Evolutionary conservation across 2,888 invertebrate species (phyloP).

Genomic region (Lasiommata megera): DNA sequence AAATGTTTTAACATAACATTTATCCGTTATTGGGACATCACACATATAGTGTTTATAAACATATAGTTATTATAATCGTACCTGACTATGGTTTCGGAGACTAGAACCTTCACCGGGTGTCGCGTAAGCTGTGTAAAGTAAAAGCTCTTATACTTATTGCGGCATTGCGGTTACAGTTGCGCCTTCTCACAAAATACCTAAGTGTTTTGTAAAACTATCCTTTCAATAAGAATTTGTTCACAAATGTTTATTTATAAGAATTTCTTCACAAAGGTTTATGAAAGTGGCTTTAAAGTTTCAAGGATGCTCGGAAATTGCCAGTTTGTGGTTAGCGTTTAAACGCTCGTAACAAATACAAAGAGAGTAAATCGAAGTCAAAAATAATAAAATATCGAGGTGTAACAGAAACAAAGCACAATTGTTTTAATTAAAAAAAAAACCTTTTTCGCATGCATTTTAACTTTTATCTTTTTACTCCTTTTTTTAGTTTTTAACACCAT

Average conservation of each 20-base stretch:
- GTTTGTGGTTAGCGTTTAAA: constrained; percentile 33
- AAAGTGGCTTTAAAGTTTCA: constrained; percentile 38
- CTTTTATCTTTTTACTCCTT: too few relatives aligned
- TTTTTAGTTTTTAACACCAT: too few relatives aligned
- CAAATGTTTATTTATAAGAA: constrained; percentile 19
- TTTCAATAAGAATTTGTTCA: constrained; percentile 20
- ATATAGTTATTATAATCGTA: neutral
- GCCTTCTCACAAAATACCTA: constrained; percentile 1
- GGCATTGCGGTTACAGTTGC: constrained; percentile 20
- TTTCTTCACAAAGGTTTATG: constrained; percentile 33
- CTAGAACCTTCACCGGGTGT: constrained; percentile 11
- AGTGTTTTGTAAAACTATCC: neutral
- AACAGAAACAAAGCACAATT: too few relatives aligned
- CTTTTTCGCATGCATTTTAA: too few relatives aligned
- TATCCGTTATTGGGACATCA: too few relatives aligned
- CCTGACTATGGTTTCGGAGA: neutral
- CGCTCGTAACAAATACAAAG: constrained; percentile 35
- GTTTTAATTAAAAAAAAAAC: too few relatives aligned
- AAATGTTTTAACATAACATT: too few relatives aligned
- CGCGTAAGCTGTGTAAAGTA: constrained; percentile 21
- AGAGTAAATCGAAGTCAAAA: neutral
- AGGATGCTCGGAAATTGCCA: constrained; percentile 38
- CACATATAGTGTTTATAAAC: too few relatives aligned
- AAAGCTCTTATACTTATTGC: constrained; percentile 21
- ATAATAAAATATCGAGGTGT: neutral